Base-by-base conservation (phyloP, 2,797 vertebrate species). In the Dipus sagitta region DNA sequence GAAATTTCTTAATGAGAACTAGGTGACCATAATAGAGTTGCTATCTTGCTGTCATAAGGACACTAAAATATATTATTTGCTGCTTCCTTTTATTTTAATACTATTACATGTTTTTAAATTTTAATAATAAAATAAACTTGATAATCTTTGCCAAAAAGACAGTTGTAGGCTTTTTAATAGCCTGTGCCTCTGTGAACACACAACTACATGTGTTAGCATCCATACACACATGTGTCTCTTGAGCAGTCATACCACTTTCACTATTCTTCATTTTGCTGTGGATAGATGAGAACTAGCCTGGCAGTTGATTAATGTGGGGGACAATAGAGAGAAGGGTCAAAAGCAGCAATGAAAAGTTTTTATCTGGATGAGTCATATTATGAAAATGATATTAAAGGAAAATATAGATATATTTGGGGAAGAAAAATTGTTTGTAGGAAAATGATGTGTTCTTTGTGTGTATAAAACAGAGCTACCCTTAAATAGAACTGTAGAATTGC, bases 321-420 rank as follows among this genome's bases (percentile, higher is more conserved):
- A 26, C 28, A 87, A 88, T 88, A 74, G 79, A 87, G 70, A 77
- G n/a, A 30, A 80, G 64, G 18, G 58, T 70, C 68, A 88, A 77
- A 92, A 85, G 23, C 87, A 42, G 80, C 30, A 81, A 58, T 58
- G 54, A 58, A 75, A 72, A 60, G 54, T 92, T 85, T 94, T 24
- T 76, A 7, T 65, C 26, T 62, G 42, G 47, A 80, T 88, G 68
- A 67, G 74, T 80, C 24, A 79, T 26, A 21, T 34, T 20, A 76
- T 76, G 17, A 79, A 42, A 68, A 67, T 72, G 4, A 28, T 68
- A 54, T 77, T 92, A 80, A 77, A 34, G 75, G 12, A 14, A 24
- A 52, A 75, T 38, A 84, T 67, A 76, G 26, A 76, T 81, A 58
- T 11, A 32, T 75, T 52, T 93, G 62, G 21, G 54, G 62, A 87